These are phyloP conservation scores for Dascillus cervinus DNA, from an alignment of 2,888 invertebrate genomes.

Conservation along the genomic window DNA sequence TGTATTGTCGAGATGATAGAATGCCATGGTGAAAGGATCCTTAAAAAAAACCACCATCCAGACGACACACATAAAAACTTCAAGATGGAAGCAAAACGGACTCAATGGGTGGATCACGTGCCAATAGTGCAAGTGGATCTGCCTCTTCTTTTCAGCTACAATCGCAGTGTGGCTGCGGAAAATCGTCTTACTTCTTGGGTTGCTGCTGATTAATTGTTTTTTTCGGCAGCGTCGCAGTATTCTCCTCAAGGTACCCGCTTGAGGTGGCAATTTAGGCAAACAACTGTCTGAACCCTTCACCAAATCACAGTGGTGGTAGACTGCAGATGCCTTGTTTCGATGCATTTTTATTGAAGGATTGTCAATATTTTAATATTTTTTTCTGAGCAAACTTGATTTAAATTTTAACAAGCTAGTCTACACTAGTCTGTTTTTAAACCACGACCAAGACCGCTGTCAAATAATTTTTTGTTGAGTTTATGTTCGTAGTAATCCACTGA, in stretches of 20 bases:
- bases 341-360: no score
- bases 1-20: conserved; percentile 1
- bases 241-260: conserved; percentile 25
- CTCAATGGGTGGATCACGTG: conserved; percentile 39
- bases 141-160: conserved; percentile 33
- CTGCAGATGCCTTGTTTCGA: no score
- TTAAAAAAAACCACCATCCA: conserved; percentile 13
- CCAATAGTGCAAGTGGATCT: conserved; percentile 28
- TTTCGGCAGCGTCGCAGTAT: conserved; percentile 31
- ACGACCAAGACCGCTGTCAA: no score
- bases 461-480: no score
- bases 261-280: conserved; percentile 35
- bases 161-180: conserved; percentile 34
- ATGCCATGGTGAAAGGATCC: conserved; percentile 13
- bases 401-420: no score
- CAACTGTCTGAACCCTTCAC: conserved; percentile 30
- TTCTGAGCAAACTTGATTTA: no score
- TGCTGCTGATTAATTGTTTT: conserved; percentile 27
- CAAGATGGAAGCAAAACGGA: conserved; percentile 9
- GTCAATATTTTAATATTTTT: no score
- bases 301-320: conserved; percentile 33
- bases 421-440: no score
- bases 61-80: conserved; percentile 12
- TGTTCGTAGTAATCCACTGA: no score
- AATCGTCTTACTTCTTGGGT: conserved; percentile 27